phyloP scores from a whole-genome alignment of 2,797 vertebrate species.

The Erpetoichthys calabaricus region DNA sequence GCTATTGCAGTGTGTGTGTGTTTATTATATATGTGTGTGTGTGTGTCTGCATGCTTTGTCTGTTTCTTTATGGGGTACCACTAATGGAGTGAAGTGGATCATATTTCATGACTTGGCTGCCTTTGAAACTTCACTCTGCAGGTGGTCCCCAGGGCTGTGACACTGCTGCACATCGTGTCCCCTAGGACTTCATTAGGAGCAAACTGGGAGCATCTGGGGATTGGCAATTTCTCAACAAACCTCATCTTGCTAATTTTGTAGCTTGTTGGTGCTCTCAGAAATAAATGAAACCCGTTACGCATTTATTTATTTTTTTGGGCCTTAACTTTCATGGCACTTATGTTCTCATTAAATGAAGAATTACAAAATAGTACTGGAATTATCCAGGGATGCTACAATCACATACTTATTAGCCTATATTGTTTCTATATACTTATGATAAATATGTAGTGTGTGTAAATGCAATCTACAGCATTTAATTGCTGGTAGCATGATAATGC shows the following conservation, averaged over 20 bases:
- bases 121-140: background rate
- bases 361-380: too few relatives aligned
- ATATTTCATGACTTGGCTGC: background rate
- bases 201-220: background rate
- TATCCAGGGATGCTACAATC: too few relatives aligned
- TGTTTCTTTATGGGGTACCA: too few relatives aligned
- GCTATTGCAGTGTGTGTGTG: too few relatives aligned
- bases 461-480: too few relatives aligned
- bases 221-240: conserved; percentile 4
- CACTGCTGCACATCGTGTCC: background rate
- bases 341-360: background rate
- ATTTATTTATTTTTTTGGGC: background rate
- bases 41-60: too few relatives aligned
- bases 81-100: too few relatives aligned
- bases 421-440: too few relatives aligned
- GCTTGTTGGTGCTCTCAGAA: conserved; percentile 26
- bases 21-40: too few relatives aligned
- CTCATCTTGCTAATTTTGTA: conserved; percentile 27
- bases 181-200: conserved; percentile 5
- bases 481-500: too few relatives aligned
- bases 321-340: background rate
- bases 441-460: too few relatives aligned
- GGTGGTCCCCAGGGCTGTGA: background rate
- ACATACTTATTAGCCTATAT: too few relatives aligned
- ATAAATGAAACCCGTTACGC: conserved; percentile 27